These are phyloP conservation scores for Lamprologus speciosus DNA, from an alignment of 2,113 vertebrate species.

Conservation along the genomic window DNA sequence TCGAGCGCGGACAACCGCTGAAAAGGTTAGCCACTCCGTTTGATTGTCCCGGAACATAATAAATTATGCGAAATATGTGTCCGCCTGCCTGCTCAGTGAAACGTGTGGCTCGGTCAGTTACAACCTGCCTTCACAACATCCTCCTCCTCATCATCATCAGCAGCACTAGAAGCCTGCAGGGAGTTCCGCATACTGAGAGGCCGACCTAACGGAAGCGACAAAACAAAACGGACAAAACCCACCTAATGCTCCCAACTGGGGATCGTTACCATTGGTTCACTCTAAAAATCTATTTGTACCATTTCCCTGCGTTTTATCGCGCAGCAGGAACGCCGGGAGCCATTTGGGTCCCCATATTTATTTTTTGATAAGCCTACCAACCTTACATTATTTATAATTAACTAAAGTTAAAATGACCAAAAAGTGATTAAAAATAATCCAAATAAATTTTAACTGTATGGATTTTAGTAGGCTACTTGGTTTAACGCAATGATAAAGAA, in stretches of 20 bases:
- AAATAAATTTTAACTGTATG: not conserved
- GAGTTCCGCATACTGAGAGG: constrained; percentile 63
- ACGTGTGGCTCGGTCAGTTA: not conserved
- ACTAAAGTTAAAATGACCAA: not conserved
- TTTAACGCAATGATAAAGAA: not conserved
- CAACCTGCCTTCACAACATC: constrained; percentile 58
- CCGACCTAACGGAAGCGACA: not conserved
- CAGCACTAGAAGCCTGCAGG: not conserved
- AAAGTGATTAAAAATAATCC: not conserved
- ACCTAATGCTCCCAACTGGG: not conserved
- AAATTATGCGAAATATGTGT: not conserved
- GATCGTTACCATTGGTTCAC: not conserved
- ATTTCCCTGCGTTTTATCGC: not conserved
- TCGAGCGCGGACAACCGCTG: too few species aligned
- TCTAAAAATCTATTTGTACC: not conserved
- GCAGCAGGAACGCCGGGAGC: not conserved
- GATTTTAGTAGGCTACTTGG: not conserved
- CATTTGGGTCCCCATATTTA: not conserved
- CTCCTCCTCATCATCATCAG: constrained; percentile 9
- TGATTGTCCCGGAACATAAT: not conserved
- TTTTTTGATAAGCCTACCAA: not conserved
- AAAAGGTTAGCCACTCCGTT: not conserved
- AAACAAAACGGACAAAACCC: not conserved
- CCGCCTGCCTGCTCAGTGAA: not conserved
- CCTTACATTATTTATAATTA: not conserved